A percentile compares a stretch with the other conserved stretches of the same genome.
phyloP scores from a whole-genome alignment of 2,797 vertebrate genomes.

The Silurus aristotelis region DNA sequence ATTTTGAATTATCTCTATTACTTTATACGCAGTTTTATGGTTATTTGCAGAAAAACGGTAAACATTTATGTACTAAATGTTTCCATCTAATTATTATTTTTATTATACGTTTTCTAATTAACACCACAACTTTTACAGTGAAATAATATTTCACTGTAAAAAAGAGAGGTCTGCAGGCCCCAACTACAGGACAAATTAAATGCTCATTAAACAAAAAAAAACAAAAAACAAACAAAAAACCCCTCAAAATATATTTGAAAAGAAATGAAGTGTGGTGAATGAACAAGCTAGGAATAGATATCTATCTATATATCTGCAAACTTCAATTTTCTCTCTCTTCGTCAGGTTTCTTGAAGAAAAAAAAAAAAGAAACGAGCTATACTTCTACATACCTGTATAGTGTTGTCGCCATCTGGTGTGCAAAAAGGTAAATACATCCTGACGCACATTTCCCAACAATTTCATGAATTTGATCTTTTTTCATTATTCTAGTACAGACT shows the following conservation, averaged over 20 bases:
- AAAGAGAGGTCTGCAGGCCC: neutral
- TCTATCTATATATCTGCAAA: neutral
- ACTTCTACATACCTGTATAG: neutral
- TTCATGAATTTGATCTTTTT: neutral
- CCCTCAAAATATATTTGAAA: neutral
- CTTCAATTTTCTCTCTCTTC: neutral
- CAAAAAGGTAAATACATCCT: constrained; percentile 21
- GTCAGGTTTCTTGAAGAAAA: neutral
- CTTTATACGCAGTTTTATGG: neutral
- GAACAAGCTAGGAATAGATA: neutral
- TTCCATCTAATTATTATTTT: neutral
- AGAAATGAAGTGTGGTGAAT: neutral
- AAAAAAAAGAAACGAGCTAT: neutral
- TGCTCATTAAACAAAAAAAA: neutral
- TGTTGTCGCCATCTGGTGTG: constrained; percentile 45
- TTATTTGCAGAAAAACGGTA: neutral
- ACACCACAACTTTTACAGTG: neutral
- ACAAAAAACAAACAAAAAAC: neutral
- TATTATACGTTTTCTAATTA: neutral
- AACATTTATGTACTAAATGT: neutral
- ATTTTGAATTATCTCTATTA: neutral
- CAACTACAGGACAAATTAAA: neutral
- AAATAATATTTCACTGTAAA: neutral
- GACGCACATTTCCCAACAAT: neutral
- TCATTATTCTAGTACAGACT: neutral